Percentiles rank a stretch among this genome's conserved stretches.
Evolutionary conservation across 2,113 vertebrate species (phyloP).

Genomic region (Morone saxatilis): DNA sequence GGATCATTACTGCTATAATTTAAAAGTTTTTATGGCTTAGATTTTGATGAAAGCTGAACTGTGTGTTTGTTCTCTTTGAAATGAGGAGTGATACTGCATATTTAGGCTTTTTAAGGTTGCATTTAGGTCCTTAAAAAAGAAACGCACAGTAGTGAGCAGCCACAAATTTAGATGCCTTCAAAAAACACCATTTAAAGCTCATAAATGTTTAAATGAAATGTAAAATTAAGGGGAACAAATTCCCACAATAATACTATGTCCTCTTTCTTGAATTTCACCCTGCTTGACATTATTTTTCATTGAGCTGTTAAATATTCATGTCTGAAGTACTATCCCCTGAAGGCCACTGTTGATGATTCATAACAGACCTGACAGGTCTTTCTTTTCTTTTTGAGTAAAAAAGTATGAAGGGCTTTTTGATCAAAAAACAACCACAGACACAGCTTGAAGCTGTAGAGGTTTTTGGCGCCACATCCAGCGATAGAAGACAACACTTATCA

Average conservation of each 20-base stretch:
- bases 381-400: slow-evolving; percentile 36
- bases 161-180: neutral
- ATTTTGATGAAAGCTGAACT: neutral
- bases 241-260: neutral
- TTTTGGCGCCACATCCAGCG: neutral
- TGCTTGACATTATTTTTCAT: slow-evolving; percentile 37
- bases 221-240: slow-evolving; percentile 24
- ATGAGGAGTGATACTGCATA: neutral
- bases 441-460: slow-evolving; percentile 20
- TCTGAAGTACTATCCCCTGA: slow-evolving; percentile 27
- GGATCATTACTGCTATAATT: slow-evolving; percentile 1
- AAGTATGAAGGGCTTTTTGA: slow-evolving; percentile 28
- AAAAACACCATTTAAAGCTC: slow-evolving; percentile 1
- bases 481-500: slow-evolving; percentile 20
- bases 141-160: neutral
- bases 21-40: neutral
- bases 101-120: neutral
- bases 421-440: slow-evolving; percentile 19
- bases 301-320: slow-evolving; percentile 56
- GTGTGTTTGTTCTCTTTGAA: neutral
- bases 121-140: neutral
- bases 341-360: slow-evolving; percentile 43
- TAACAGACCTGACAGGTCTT: slow-evolving; percentile 18
- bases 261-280: slow-evolving; percentile 25
- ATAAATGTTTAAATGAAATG: slow-evolving; percentile 37